Evolutionary conservation across 2,888 invertebrate genomes (phyloP).

Genomic region (Lithophane semibrunnea): DNA sequence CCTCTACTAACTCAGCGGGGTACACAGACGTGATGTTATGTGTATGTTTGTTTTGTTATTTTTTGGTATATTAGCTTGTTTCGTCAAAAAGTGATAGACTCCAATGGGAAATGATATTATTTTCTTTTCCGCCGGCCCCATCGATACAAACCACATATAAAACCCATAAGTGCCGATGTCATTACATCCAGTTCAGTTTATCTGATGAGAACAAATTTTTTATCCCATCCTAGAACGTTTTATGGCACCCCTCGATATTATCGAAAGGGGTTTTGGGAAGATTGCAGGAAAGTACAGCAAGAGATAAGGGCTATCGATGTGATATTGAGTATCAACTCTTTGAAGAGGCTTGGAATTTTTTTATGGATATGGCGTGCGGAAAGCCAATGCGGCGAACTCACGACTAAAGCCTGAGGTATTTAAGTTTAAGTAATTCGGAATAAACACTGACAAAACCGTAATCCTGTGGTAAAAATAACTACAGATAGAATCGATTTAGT

Average conservation of each 20-base stretch:
- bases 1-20: too few species aligned
- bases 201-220: slow-evolving; percentile 56
- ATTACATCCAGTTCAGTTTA: slow-evolving; percentile 51
- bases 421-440: background rate
- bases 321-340: slow-evolving; percentile 19
- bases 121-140: background rate
- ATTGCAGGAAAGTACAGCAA: slow-evolving; percentile 37
- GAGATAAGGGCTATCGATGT: slow-evolving; percentile 42
- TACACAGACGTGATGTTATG: too few species aligned
- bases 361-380: slow-evolving; percentile 4
- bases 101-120: background rate
- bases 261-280: slow-evolving; percentile 33
- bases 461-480: too few species aligned
- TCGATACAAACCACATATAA: slow-evolving; percentile 36
- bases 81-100: too few species aligned
- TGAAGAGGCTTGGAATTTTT: slow-evolving; percentile 15
- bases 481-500: too few species aligned
- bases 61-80: too few species aligned
- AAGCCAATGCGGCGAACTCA: background rate
- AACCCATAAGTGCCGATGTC: slow-evolving; percentile 54
- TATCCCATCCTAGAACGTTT: slow-evolving; percentile 44
- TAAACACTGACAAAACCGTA: background rate
- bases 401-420: too few species aligned
- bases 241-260: slow-evolving; percentile 54
- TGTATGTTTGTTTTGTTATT: too few species aligned